Percentiles rank a stretch among this genome's conserved stretches.
Conservation (phyloP, 2,113 vertebrate species). For the Elachura formosa region DNA sequence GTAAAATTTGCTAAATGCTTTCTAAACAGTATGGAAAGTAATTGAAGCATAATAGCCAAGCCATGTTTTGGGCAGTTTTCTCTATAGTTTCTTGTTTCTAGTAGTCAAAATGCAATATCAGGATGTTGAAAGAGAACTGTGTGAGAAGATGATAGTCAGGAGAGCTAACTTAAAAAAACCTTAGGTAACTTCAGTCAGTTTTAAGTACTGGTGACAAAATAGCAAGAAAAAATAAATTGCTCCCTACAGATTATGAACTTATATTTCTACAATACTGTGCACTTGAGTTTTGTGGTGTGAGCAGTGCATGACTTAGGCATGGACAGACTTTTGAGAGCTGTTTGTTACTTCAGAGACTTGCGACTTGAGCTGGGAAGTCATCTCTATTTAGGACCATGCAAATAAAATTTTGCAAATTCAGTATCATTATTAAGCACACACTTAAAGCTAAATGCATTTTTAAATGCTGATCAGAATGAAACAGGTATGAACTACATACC, state of each 20-base stretch:
- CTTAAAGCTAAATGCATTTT: not conserved
- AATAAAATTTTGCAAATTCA: not conserved
- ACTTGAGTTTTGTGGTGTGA: not conserved
- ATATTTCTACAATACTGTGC: not conserved
- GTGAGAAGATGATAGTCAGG: accelerated
- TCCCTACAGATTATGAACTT: not conserved
- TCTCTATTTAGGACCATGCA: not conserved
- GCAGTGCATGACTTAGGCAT: accelerated
- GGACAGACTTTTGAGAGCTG: not conserved
- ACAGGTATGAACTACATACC: not conserved
- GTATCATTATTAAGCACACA: not conserved
- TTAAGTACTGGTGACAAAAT: not conserved
- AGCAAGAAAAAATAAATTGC: not conserved
- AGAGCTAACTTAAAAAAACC: not conserved
- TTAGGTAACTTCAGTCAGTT: not conserved
- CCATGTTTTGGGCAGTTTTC: not conserved
- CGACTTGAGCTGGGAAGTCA: not conserved
- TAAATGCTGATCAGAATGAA: not conserved
- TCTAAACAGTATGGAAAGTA: not conserved
- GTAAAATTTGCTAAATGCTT: not conserved
- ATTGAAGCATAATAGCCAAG: not conserved
- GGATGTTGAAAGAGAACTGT: not conserved
- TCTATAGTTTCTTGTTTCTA: not conserved
- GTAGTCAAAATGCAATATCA: not conserved
- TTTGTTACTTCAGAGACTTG: not conserved